Conservation (phyloP, 1,140 invertebrate genomes). For the Drosophila ironensis region DNA sequence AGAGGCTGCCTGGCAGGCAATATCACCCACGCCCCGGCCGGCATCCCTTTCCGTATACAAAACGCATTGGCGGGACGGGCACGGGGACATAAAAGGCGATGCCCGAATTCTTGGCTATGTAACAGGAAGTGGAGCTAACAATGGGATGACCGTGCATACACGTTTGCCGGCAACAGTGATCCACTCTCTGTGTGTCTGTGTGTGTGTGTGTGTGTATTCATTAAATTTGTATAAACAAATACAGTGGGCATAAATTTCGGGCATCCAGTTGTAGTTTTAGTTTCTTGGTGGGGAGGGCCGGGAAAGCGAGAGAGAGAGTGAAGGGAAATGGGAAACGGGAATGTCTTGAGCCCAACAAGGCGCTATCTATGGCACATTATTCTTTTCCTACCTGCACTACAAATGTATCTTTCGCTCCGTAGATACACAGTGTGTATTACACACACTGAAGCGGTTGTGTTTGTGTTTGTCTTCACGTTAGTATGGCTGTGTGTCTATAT, state of each 20-base stretch:
- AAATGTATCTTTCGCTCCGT: constrained; percentile 26
- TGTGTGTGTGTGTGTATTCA: constrained; percentile 70
- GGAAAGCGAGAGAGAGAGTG: no score
- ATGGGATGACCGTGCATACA: constrained; percentile 5
- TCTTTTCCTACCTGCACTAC: constrained; percentile 46
- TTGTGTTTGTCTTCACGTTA: constrained; percentile 5
- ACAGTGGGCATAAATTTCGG: constrained; percentile 65
- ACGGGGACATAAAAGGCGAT: constrained; percentile 26
- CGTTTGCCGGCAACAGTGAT: constrained; percentile 7
- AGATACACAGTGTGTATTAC: no score
- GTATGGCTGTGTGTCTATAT: constrained; percentile 1
- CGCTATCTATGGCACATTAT: constrained; percentile 58
- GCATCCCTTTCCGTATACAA: constrained; percentile 17
- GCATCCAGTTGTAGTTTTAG: constrained; percentile 38
- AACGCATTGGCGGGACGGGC: constrained; percentile 14
- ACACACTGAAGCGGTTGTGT: no score
- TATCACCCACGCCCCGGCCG: background rate
- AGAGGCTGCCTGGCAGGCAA: constrained; percentile 15
- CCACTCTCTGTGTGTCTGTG: no score
- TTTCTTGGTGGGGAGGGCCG: no score
- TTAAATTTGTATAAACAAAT: constrained; percentile 81
- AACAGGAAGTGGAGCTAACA: constrained; percentile 11
- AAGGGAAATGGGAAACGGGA: background rate
- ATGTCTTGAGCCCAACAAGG: constrained; percentile 26
- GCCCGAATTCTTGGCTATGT: constrained; percentile 3